Evolutionary conservation across 2,888 invertebrate genomes (phyloP).

Genomic region (Poecilus cupreus): DNA sequence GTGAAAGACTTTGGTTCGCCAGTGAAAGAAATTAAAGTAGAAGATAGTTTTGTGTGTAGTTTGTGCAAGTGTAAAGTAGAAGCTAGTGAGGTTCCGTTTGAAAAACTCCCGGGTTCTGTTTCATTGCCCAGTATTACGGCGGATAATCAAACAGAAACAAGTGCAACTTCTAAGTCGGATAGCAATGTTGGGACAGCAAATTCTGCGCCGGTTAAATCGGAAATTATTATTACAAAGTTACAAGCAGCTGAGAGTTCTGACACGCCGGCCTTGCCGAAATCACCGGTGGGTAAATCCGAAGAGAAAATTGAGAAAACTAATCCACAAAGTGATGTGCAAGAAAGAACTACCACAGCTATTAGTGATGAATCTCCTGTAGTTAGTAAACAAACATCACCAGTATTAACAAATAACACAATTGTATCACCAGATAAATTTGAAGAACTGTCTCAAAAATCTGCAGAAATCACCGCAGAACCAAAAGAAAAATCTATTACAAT

Average conservation of each 20-base stretch:
- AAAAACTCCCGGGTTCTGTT: not conserved
- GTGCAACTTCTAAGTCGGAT: not conserved
- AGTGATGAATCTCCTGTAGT: not conserved
- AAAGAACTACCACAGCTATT: not conserved
- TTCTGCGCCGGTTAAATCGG: constrained; percentile 15
- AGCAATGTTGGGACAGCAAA: not conserved
- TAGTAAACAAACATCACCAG: not conserved
- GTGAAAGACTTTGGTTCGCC: constrained; percentile 75
- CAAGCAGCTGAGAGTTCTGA: not conserved
- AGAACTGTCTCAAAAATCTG: constrained; percentile 60
- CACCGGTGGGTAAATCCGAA: not conserved
- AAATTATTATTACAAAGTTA: constrained; percentile 40
- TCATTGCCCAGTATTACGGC: not conserved
- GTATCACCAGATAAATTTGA: not conserved
- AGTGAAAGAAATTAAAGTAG: constrained; percentile 68
- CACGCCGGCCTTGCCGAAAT: not conserved
- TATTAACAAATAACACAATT: not conserved
- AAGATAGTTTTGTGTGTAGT: constrained; percentile 64
- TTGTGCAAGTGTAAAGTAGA: not conserved
- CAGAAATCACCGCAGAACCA: constrained; percentile 45
- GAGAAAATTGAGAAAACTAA: not conserved
- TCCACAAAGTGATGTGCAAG: not conserved
- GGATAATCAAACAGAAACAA: not conserved
- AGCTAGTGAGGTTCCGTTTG: not conserved
- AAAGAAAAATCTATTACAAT: constrained; percentile 62